Base-by-base conservation (phyloP, 2,797 vertebrate species). In the Sparidentex hasta region DNA sequence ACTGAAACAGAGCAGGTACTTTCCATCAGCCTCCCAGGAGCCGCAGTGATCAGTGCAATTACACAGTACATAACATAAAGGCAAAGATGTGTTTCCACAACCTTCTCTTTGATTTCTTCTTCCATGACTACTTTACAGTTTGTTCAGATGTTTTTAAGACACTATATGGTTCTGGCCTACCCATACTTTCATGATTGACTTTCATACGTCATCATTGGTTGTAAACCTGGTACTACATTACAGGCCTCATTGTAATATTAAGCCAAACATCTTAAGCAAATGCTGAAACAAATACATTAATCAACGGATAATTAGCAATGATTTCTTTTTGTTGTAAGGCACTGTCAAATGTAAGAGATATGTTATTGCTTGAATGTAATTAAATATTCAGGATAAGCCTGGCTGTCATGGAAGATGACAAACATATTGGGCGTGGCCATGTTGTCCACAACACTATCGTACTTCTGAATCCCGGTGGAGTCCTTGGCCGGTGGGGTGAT, bases 361-460 rank as follows among this genome's bases (percentile, higher is more conserved):
- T 20, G 4, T 47, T 27, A 16, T 86, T 68, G 94, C 11, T 59
- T 87, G 77, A 98, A 98, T 21, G 95, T 97, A 86, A 99, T 98
- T 55, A 98, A 91, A 73, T 98, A 97, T 51, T 97, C 96, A 17
- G 98, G 98, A 75, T 96, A 99, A 2, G 97, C 96, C 25, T 97
- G 95, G 64, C 74, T 91, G 85, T 99, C 98, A 50, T 91, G 93
- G 92, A 99, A 99, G 76, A 97, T 92, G 14, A 97, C 90, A 81
- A 96, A 99, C 78, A 98, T 85, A 3, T 0, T 21, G 8, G 97
- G 97, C 0, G 0, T 25, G 0, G 0, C 0, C 1, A 4, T 0
- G 0, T 90, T n/a, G 69, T 99, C 92, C 23, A 96, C 95, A 7
- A 97, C 95, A 0, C 96, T 97, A 90, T 98, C 96, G 0, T 92